Evolutionary conservation across 2,888 invertebrate species (phyloP), one percentile per base, ranked within the genome.

Genomic region (Hartigia nigra): DNA sequence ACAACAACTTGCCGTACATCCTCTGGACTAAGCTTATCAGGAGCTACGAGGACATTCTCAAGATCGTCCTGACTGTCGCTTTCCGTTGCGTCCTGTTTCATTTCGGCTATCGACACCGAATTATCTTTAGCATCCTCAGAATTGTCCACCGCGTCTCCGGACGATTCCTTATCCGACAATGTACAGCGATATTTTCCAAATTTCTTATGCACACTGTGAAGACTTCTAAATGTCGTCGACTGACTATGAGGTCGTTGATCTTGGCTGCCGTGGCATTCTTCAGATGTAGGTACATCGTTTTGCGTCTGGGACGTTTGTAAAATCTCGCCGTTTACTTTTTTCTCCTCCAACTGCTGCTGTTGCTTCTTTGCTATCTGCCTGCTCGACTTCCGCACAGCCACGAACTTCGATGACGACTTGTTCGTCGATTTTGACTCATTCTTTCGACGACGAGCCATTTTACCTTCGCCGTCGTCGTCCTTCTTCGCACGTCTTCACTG

Each of bases 311-410:
- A 78, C 34, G 83, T 74, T 31, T 85, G 84, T 14, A 80, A 72
- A 35, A 86, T 78, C 23, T 89, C 89, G 9, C 91, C 91, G 76
- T 91, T 91, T 0, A 85, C 55, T 37, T 88, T 86, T 14, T 87
- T 89, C 14, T 90, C 89, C 39, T 90, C 88, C 32, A 86, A 77
- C 12, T 77, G 82, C 36, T 31, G 55, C 55, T 77, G 35, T 78
- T 91, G 90, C 69, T 91, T 91, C 70, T 88, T 89, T 4, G 91
- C 91, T 83, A 90, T 90, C 80, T 91, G 91, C 74, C 91, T 86
- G 77, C 85, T 90, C 2, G 91, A 91, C 76, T 91, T 91, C 55
- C 91, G 83, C 23, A 91, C 89, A 14, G 90, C 88, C 69, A 85
- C 85, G 78, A 80, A 85, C 78, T 87, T 88, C 39, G 85, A 78